A percentile compares a stretch with the other conserved stretches of the same genome.
Evolutionary conservation across 2,797 vertebrate species (phyloP).

Genomic region (Pipistrellus kuhlii): DNA sequence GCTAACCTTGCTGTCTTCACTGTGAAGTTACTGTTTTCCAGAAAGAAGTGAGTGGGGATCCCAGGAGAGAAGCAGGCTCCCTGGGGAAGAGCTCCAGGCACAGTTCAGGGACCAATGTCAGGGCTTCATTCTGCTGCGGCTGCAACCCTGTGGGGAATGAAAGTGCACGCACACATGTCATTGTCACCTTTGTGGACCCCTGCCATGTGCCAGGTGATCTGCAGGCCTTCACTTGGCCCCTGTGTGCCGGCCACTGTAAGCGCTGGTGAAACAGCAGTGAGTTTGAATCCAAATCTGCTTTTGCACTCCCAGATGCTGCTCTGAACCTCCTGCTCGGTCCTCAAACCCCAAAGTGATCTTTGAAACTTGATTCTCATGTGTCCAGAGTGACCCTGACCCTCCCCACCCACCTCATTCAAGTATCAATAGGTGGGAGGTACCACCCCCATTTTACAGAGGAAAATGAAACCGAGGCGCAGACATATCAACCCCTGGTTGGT

Average conservation of each 20-base stretch:
- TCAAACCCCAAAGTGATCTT: neutral
- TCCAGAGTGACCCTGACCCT: neutral
- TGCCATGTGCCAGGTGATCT: rapidly evolving
- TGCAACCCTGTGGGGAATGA: no score
- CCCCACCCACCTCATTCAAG: neutral
- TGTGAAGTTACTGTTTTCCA: neutral
- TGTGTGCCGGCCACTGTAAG: neutral
- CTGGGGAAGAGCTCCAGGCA: neutral
- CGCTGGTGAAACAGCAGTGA: neutral
- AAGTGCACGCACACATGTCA: neutral
- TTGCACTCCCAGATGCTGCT: neutral
- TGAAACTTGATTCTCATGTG: neutral
- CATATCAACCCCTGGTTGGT: neutral
- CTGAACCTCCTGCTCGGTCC: neutral
- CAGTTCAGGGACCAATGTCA: no score
- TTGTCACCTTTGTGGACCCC: neutral
- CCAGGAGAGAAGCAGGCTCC: neutral
- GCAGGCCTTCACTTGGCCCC: neutral
- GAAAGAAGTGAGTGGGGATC: neutral
- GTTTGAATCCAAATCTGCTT: neutral
- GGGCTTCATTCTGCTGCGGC: neutral
- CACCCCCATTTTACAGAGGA: neutral
- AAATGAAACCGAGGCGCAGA: neutral
- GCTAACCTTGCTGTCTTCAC: neutral
- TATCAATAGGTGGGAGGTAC: neutral